Base-by-base conservation (phyloP, 35 echinoderm and acorn worm genomes). In the Lytechinus variegatus region DNA sequence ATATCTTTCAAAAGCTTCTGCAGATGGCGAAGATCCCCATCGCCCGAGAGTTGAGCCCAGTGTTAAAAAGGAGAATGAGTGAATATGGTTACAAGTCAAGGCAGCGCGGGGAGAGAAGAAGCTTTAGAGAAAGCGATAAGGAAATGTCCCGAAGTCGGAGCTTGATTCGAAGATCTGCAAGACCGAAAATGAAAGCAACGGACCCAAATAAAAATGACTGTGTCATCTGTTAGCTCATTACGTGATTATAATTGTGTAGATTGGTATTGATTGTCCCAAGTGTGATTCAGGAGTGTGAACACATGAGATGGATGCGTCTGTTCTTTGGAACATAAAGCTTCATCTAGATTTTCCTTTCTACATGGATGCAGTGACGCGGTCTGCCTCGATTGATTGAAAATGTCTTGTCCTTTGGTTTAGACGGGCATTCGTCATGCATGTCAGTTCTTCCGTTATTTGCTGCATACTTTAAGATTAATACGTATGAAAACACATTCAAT, bases 1-100 rank as follows among this genome's bases (percentile, higher is more conserved):
- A 99, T 54, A 99, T 98, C 55, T 99, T 99, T 91, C 98, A 98
- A 79, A 98, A 99, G 95, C 94, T 99, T 54, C 92, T 99, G 10
- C 94, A 99, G 86, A 93, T 98, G 52, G 97, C 98, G 44, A 99
- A 98, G 89, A 96, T 99, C n/a, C 98, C 98, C 55, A 96, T 97
- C 28, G 98, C 98, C 21, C 52, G 98, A 55, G 96, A 99, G 94
- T 94, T 99, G 6, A 99, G 98, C 55, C 98, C 98, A 6, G 96
- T 99, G 28, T 89, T 99, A 28, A 98, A 97, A 86, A 94, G 98
- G 29, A 52, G 98, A 52, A 99, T 99, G 98, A 99, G 98, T 52
- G 98, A 99, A 87, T 96, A 97, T n/a, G 96, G 96, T 6, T 97
- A 96, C 66, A 94, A 89, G 21, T 91, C 94, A 61, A 54, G 95